Conservation (phyloP, 2,113 vertebrate genomes). For the Toxotes jaculatrix region DNA sequence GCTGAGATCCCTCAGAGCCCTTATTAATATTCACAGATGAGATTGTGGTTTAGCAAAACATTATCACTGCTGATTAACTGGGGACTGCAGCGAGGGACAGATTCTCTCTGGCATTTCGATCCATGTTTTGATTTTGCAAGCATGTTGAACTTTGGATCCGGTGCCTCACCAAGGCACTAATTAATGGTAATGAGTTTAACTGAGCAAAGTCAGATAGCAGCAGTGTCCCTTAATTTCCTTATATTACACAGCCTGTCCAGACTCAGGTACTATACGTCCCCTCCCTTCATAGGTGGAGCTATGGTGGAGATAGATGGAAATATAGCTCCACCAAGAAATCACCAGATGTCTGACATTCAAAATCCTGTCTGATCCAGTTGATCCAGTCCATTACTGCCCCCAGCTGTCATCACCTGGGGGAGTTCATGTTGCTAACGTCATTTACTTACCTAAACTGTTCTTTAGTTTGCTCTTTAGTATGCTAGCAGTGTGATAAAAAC, state of each 20-base stretch:
- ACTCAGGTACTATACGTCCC: constrained; percentile 5
- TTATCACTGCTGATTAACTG: constrained; percentile 68
- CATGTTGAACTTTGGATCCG: constrained; percentile 54
- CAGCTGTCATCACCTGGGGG: neutral
- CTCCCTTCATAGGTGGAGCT: neutral
- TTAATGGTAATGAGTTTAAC: constrained; percentile 62
- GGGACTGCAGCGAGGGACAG: constrained; percentile 47
- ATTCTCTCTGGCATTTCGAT: constrained; percentile 62
- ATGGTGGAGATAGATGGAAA: neutral
- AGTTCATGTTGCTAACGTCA: constrained; percentile 14
- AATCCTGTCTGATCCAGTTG: constrained; percentile 1
- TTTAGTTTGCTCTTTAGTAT: constrained; percentile 32
- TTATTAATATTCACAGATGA: constrained; percentile 73
- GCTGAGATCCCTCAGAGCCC: constrained; percentile 57
- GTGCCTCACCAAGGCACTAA: constrained; percentile 39
- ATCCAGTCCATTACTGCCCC: constrained; percentile 9
- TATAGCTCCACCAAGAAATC: neutral
- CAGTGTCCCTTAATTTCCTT: constrained; percentile 35
- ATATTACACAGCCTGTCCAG: neutral
- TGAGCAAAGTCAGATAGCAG: constrained; percentile 39
- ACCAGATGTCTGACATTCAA: constrained; percentile 5
- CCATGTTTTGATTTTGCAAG: constrained; percentile 64
- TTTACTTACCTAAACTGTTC: constrained; percentile 41
- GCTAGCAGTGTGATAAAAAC: neutral
- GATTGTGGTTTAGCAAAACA: constrained; percentile 71